phyloP scores from a whole-genome alignment of 2,888 invertebrate species.

The Cephus sareptanus region DNA sequence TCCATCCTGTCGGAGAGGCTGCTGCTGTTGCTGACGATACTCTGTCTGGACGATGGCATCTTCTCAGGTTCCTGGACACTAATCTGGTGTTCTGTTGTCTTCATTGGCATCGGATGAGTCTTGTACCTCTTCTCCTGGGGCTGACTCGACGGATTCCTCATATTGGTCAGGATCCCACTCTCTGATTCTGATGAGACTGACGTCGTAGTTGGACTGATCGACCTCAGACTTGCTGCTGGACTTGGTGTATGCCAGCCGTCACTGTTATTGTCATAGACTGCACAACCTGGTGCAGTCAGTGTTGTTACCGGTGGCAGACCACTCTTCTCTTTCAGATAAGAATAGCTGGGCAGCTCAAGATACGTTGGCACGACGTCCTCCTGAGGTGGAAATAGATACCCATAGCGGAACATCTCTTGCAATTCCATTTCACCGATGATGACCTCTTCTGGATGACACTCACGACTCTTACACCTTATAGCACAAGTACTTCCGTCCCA shows the following conservation, averaged over 20 bases:
- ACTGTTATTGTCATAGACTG: conserved; percentile 53
- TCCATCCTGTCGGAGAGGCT: conserved; percentile 45
- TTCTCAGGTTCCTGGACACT: conserved; percentile 9
- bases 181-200: conserved; percentile 51
- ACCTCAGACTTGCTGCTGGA: conserved; percentile 57
- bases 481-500: not conserved
- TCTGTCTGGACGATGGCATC: conserved; percentile 17
- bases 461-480: not conserved
- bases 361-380: conserved; percentile 52
- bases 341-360: conserved; percentile 54
- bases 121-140: conserved; percentile 27
- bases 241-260: conserved; percentile 64
- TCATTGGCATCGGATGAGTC: conserved; percentile 13
- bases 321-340: conserved; percentile 49
- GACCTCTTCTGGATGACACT: not conserved
- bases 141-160: conserved; percentile 7
- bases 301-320: conserved; percentile 55
- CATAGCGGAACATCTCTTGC: conserved; percentile 63
- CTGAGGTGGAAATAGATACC: conserved; percentile 58
- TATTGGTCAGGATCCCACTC: conserved; percentile 23
- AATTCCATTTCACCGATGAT: conserved; percentile 51
- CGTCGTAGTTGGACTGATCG: conserved; percentile 58
- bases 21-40: conserved; percentile 19
- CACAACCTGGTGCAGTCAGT: conserved; percentile 37
- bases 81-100: not conserved